Conservation (phyloP, 2,113 vertebrate genomes). For the Holacanthus passer region DNA sequence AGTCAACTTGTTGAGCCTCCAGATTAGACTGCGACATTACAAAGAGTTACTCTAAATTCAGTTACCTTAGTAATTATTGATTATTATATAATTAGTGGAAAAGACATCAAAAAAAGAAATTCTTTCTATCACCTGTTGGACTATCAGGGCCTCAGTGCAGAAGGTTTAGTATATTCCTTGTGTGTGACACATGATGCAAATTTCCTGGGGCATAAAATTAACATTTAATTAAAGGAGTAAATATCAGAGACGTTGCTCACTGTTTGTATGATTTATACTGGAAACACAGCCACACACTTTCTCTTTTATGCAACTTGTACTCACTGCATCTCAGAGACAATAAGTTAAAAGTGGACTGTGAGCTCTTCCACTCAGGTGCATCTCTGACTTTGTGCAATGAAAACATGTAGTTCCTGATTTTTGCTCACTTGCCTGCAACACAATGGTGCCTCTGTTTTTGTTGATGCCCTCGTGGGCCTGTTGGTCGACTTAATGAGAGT, state of each 20-base stretch:
- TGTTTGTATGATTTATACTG: too few species aligned
- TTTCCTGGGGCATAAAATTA: too few species aligned
- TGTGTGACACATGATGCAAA: too few species aligned
- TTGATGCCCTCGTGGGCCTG: slow-evolving; percentile 27
- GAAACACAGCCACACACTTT: too few species aligned
- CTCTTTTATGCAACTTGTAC: too few species aligned
- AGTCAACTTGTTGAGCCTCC: neutral
- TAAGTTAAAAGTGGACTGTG: too few species aligned
- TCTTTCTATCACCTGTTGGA: neutral
- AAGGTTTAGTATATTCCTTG: too few species aligned
- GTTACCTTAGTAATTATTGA: neutral
- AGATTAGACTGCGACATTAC: neutral
- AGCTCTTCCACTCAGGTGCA: neutral
- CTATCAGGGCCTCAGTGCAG: too few species aligned
- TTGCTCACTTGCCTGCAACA: neutral
- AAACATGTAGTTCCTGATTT: neutral
- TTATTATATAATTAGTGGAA: neutral
- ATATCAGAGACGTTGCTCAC: too few species aligned
- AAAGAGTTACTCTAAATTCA: neutral
- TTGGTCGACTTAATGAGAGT: slow-evolving; percentile 58
- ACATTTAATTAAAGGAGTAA: too few species aligned
- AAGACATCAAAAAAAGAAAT: neutral
- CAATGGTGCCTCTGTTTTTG: slow-evolving; percentile 46
- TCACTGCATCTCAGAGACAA: too few species aligned
- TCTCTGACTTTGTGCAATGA: neutral